These are phyloP conservation scores for Gambusia yucatana DNA, from an alignment of 2,797 vertebrate genomes.

Conservation along the genomic window DNA sequence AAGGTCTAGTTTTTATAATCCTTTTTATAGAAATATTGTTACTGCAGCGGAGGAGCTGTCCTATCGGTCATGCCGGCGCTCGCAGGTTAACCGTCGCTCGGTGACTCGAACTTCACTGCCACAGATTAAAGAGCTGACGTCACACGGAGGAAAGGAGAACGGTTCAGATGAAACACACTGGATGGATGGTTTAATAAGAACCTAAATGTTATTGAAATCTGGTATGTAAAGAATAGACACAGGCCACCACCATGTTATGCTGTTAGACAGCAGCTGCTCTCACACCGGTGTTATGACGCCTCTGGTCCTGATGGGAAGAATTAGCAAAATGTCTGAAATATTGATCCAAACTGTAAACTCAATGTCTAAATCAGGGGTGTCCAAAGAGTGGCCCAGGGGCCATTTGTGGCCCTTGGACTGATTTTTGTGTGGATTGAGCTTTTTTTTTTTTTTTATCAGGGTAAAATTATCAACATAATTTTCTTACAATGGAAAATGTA, in stretches of 20 bases:
- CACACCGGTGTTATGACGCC: background rate
- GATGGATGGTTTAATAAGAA: background rate
- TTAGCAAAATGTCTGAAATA: background rate
- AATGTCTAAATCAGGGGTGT: no score
- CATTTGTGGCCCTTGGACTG: no score
- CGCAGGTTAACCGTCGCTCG: background rate
- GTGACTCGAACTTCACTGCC: background rate
- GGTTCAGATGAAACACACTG: background rate
- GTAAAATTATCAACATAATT: no score
- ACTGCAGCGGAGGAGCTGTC: slow-evolving; percentile 83
- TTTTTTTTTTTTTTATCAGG: no score
- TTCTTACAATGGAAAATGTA: no score
- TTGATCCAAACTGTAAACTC: background rate
- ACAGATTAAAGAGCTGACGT: background rate
- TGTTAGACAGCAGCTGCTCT: background rate
- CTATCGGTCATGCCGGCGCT: slow-evolving; percentile 62
- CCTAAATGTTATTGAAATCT: background rate
- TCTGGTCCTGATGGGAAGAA: background rate
- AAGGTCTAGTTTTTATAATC: slow-evolving; percentile 96
- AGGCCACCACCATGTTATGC: background rate
- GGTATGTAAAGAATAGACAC: background rate
- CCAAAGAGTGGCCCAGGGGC: no score
- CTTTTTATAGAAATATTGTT: slow-evolving; percentile 91
- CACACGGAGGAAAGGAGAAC: background rate
- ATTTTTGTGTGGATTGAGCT: no score